Percentiles rank a stretch among this genome's conserved stretches.
Evolutionary conservation across 2,797 vertebrate genomes (phyloP).

Genomic region (Toxotes lorentzi): DNA sequence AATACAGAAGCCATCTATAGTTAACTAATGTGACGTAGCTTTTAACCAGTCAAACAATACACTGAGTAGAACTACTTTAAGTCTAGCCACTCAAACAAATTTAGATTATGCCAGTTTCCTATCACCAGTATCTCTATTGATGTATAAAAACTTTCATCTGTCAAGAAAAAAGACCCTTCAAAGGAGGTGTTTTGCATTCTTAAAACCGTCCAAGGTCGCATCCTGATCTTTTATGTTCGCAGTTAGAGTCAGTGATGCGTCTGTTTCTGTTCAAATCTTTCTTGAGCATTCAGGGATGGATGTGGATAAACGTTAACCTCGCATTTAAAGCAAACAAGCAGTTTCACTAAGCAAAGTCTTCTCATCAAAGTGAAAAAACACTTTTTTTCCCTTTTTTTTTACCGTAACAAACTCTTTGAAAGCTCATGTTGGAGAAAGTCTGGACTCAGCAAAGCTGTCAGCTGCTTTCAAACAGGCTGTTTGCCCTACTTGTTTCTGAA

Average conservation of each 20-base stretch:
- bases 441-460: constrained; percentile 75
- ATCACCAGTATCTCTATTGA: background rate
- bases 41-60: background rate
- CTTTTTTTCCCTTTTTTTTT: background rate
- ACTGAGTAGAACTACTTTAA: background rate
- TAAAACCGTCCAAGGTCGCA: constrained; percentile 30
- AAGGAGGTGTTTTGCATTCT: constrained; percentile 13
- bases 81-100: background rate
- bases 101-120: background rate
- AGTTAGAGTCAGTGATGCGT: constrained; percentile 6
- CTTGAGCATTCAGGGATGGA: constrained; percentile 16
- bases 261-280: constrained; percentile 31
- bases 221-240: constrained; percentile 30
- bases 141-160: background rate
- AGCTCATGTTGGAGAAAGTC: constrained; percentile 52
- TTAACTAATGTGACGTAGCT: background rate
- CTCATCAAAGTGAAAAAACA: constrained; percentile 53
- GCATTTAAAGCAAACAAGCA: constrained; percentile 57
- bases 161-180: constrained; percentile 4
- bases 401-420: constrained; percentile 62
- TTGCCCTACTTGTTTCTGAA: constrained; percentile 62
- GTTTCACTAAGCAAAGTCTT: constrained; percentile 53
- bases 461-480: constrained; percentile 38
- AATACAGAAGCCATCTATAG: background rate
- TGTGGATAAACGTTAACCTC: constrained; percentile 45